Evolutionary conservation across 2,113 vertebrate genomes (phyloP), one percentile per base, ranked within the genome.

Genomic region (Ahaetulla prasina): DNA sequence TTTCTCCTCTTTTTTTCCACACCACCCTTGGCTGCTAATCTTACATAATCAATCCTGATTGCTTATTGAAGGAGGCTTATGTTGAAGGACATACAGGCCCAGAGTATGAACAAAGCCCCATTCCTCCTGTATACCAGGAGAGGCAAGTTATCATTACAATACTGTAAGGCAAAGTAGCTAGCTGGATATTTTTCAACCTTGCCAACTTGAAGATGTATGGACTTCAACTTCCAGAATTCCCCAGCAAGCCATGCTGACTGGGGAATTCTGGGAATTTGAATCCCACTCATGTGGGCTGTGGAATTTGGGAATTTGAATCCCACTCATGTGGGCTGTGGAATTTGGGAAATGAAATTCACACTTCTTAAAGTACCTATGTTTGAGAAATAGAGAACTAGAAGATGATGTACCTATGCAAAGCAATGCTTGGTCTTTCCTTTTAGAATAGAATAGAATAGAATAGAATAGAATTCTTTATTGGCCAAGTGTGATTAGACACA

Each of bases 91-190:
- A n/a, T 63, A 35, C 16, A 2, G 16, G 16, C 16, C 35, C 68
- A 80, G 16, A 6, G 63, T n/a, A 30, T 6, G n/a, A 35, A 74
- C 63, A 3, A 45, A 45, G n/a, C 45, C 45, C 6, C 45, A 45
- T 45, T 45, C 45, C 45, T 74, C 63, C 63, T 35, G 16, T 35
- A 74, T n/a, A 18, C 63, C 63, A 50, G 30, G 49, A 53, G 85
- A 12, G 53, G 11, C 22, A 57, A 57, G 39, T 57, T 12, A 14
- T 16, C 30, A 16, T 89, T n/a, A 63, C 23, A 18, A 47, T 49
- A 22, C 0, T 0, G 0, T 0, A 0, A 52, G 84, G 87, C 16
- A 0, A 16, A 90, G 57, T 39, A 14, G 2, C 18, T 22, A 22
- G 7, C 63, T 30, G 30, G 30, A 5, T 14, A 12, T 63, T 30